Evolutionary conservation across 1,140 invertebrate genomes (phyloP).

Genomic region (Leptoteleia sp.): DNA sequence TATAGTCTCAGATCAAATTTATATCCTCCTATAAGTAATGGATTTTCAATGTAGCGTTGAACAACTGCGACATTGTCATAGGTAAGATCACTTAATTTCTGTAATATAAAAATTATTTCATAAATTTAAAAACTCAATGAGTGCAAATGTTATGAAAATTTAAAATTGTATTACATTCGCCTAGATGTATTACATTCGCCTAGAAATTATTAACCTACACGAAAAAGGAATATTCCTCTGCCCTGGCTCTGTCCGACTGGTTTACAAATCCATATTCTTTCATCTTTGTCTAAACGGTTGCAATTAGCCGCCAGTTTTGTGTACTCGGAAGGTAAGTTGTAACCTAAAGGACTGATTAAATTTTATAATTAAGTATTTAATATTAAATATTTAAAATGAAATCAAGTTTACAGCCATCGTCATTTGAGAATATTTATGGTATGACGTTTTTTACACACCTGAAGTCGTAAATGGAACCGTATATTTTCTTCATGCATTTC

Average conservation of each 20-base stretch:
- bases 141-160: too few relatives aligned
- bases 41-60: slow-evolving; percentile 92
- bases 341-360: slow-evolving; percentile 86
- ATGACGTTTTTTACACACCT: slow-evolving; percentile 79
- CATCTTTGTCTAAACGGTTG: slow-evolving; percentile 78
- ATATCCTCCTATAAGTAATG: slow-evolving; percentile 91
- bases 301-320: slow-evolving; percentile 91
- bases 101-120: too few relatives aligned
- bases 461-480: slow-evolving; percentile 91
- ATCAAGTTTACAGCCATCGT: too few relatives aligned
- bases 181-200: background rate
- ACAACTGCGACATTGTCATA: slow-evolving; percentile 89
- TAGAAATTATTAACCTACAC: slow-evolving; percentile 80
- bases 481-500: slow-evolving; percentile 90
- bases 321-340: slow-evolving; percentile 91
- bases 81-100: slow-evolving; percentile 88
- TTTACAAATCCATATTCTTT: slow-evolving; percentile 91
- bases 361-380: slow-evolving; percentile 15
- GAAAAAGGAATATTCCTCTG: slow-evolving; percentile 90
- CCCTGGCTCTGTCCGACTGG: slow-evolving; percentile 92
- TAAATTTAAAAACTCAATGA: too few relatives aligned
- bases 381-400: too few relatives aligned
- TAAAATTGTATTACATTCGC: too few relatives aligned
- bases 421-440: too few relatives aligned
- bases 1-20: slow-evolving; percentile 91